phyloP scores from a whole-genome alignment of 1,140 invertebrate genomes.

The Trichogramma pretiosum region DNA sequence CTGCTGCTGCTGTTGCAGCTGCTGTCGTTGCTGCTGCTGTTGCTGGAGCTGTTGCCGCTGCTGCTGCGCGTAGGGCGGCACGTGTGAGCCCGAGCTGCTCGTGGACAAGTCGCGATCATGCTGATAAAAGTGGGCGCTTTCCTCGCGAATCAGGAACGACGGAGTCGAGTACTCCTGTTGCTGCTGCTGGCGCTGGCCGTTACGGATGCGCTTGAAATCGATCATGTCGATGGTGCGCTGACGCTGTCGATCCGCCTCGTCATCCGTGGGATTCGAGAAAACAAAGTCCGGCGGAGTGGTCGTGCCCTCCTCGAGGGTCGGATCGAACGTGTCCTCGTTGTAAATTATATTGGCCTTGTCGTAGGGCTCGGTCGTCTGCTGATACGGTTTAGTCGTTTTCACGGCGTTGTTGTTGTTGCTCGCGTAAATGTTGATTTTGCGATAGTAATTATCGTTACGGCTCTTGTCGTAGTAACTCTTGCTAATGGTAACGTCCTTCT shows the following conservation, averaged over 20 bases:
- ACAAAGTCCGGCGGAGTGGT: neutral
- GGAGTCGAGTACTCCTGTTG: neutral
- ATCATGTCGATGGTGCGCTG: constrained; percentile 23
- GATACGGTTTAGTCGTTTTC: neutral
- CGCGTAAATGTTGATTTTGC: no score
- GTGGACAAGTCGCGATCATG: neutral
- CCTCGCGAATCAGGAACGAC: neutral
- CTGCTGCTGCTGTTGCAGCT: neutral
- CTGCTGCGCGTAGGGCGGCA: neutral
- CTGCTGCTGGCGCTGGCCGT: neutral
- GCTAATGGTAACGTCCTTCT: no score
- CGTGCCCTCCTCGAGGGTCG: neutral
- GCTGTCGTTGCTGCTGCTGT: neutral
- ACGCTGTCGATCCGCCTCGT: constrained; percentile 23
- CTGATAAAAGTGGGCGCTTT: neutral
- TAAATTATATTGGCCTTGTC: no score
- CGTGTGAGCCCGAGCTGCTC: neutral
- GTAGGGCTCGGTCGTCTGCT: neutral
- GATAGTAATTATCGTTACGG: no score
- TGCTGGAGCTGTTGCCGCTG: neutral
- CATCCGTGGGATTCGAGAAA: constrained; percentile 11
- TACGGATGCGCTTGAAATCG: neutral
- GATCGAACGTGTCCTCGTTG: no score
- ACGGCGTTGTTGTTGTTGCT: neutral
- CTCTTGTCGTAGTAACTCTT: no score